Conservation (phyloP, 2,113 vertebrate genomes). For the Prunella himalayana region DNA sequence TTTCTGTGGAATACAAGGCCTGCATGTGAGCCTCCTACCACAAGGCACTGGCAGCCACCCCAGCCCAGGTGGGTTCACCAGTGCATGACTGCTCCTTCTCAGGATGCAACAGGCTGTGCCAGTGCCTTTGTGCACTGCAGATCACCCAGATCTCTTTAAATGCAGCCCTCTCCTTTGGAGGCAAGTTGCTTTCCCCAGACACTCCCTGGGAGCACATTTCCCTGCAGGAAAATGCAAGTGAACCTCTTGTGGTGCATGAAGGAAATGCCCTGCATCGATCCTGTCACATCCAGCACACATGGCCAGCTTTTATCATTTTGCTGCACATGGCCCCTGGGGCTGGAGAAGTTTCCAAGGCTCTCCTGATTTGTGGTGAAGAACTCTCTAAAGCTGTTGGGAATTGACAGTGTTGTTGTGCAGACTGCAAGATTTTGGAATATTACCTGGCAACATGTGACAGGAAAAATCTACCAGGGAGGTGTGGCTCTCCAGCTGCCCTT, state of each 20-base stretch:
- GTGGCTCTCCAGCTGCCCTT: neutral
- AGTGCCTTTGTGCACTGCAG: accelerated
- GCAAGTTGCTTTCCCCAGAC: neutral
- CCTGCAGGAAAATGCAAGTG: neutral
- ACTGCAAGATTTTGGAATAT: neutral
- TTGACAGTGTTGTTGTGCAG: neutral
- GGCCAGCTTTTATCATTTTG: neutral
- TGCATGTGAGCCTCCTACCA: neutral
- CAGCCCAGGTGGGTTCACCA: neutral
- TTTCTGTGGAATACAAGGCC: neutral
- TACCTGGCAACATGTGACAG: neutral
- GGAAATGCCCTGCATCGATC: neutral
- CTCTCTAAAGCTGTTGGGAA: neutral
- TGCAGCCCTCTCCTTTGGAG: neutral
- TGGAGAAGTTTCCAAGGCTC: neutral
- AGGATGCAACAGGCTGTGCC: neutral
- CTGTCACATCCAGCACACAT: neutral
- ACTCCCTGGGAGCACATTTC: neutral
- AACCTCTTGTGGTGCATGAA: neutral
- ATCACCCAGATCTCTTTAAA: neutral
- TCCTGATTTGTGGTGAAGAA: neutral
- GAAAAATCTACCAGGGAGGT: neutral
- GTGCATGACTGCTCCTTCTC: accelerated
- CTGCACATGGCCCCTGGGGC: neutral
- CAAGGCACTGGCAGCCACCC: neutral